These are phyloP conservation scores for Willisornis vidua DNA, from an alignment of 2,113 vertebrate genomes.

Conservation along the genomic window DNA sequence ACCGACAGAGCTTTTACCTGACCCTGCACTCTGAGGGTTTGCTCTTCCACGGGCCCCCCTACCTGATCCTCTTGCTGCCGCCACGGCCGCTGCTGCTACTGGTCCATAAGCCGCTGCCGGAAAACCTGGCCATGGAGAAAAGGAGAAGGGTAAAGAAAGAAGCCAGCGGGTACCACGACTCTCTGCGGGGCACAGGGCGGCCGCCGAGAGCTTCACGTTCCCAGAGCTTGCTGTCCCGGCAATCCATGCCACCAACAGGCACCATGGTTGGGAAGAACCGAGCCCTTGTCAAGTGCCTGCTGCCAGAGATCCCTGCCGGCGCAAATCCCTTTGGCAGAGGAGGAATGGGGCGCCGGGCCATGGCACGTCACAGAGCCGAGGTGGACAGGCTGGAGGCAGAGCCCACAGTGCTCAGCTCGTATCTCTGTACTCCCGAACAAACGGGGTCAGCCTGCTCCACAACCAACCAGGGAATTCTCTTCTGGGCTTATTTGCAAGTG, in stretches of 20 bases:
- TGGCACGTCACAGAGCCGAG: accelerated
- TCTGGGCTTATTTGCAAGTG: slow-evolving; percentile 35
- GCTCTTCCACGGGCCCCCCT: slow-evolving; percentile 92
- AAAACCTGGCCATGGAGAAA: slow-evolving; percentile 85
- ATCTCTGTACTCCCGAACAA: not conserved
- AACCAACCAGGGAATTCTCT: not conserved
- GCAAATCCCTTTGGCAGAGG: not conserved
- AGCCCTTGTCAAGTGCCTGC: not conserved
- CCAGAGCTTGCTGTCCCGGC: not conserved
- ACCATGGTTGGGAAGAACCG: accelerated
- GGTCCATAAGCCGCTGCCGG: slow-evolving; percentile 96
- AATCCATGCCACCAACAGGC: not conserved
- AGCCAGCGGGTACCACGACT: not conserved
- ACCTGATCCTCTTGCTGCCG: slow-evolving; percentile 98
- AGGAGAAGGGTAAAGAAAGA: slow-evolving; percentile 57
- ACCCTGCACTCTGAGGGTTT: slow-evolving; percentile 92
- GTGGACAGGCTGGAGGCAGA: not conserved
- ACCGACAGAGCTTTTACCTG: slow-evolving; percentile 92
- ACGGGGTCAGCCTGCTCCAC: not conserved
- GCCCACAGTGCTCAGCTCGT: not conserved
- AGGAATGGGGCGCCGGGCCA: not conserved
- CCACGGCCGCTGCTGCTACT: slow-evolving; percentile 93
- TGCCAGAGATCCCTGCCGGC: not conserved
- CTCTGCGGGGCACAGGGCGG: not conserved
- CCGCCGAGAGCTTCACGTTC: not conserved